Conservation (phyloP, 2,113 vertebrate species). For the Sphyrna mokarran region DNA sequence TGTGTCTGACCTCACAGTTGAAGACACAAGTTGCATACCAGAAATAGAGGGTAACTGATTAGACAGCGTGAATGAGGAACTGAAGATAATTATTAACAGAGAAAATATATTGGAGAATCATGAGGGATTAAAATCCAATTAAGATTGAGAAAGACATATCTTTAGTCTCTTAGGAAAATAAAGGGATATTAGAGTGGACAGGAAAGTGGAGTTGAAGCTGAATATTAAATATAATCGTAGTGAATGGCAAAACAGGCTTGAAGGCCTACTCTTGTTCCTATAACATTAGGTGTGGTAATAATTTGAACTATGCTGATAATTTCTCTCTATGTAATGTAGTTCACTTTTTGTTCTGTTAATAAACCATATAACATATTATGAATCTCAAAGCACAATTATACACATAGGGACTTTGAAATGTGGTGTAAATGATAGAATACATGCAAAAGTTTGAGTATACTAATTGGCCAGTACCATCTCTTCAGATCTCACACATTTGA, state of each 20-base stretch:
- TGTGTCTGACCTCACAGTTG: not conserved
- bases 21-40: not conserved
- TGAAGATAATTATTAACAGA: not conserved
- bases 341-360: not conserved
- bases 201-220: no score
- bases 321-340: not conserved
- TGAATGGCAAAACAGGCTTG: no score
- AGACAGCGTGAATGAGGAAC: not conserved
- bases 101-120: not conserved
- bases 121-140: not conserved
- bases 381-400: not conserved
- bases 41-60: not conserved
- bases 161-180: not conserved
- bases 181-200: no score
- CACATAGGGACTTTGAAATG: not conserved
- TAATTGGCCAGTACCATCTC: not conserved
- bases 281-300: not conserved
- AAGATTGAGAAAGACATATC: not conserved
- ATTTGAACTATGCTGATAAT: not conserved
- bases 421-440: not conserved
- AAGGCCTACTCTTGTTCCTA: no score
- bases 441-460: not conserved
- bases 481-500: not conserved
- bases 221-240: no score
- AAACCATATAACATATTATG: not conserved